Conservation (phyloP, 2,113 vertebrate genomes). For the Dissostichus mawsoni region DNA sequence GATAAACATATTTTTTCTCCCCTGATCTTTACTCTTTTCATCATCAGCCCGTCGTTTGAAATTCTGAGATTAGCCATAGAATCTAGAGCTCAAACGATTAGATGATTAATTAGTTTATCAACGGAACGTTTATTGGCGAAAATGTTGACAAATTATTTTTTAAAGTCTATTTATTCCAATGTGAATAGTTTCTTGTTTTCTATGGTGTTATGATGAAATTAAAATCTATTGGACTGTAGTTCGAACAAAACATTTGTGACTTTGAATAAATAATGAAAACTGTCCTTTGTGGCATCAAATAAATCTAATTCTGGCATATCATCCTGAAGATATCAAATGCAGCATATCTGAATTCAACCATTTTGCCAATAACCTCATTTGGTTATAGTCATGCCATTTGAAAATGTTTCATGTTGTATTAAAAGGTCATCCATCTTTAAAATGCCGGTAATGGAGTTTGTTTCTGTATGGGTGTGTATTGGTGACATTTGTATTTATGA, state of each 20-base stretch:
- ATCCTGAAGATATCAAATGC: background rate
- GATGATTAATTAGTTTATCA: background rate
- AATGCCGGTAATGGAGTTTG: background rate
- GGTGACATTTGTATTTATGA: constrained; percentile 53
- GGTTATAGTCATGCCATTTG: background rate
- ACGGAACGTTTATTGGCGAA: background rate
- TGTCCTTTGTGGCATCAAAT: background rate
- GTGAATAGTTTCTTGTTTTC: background rate
- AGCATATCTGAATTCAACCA: background rate
- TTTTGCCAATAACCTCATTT: background rate
- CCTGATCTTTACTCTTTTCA: background rate
- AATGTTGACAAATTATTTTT: background rate
- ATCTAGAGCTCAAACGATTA: background rate
- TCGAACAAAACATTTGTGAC: background rate
- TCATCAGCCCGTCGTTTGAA: constrained; percentile 4
- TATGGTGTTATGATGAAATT: background rate
- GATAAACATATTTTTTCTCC: background rate
- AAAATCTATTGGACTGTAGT: background rate
- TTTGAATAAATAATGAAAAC: constrained; percentile 12
- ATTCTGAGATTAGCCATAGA: background rate
- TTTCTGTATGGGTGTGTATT: background rate
- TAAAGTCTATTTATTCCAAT: background rate
- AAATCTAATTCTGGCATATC: background rate
- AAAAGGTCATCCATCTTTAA: constrained; percentile 14
- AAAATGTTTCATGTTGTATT: background rate